Percentiles rank a stretch among this genome's conserved stretches.
phyloP scores from a whole-genome alignment of 2,113 vertebrate species.

The Lycocorax pyrrhopterus region DNA sequence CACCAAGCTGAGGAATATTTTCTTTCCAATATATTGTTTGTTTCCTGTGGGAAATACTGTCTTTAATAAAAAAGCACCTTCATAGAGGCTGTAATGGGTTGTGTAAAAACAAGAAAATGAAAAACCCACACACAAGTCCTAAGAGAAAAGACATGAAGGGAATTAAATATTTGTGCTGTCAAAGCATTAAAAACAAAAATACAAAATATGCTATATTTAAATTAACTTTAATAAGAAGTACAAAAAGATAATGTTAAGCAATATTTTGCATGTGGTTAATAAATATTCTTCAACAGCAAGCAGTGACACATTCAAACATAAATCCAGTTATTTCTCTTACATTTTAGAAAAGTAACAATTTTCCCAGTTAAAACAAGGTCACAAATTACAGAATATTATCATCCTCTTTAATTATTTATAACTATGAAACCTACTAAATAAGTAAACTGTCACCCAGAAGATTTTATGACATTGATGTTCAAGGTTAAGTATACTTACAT shows the following conservation, averaged over 20 bases:
- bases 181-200: conserved; percentile 33
- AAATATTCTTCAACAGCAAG: conserved; percentile 68
- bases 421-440: conserved; percentile 50
- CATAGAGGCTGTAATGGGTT: not conserved
- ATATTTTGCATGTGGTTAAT: conserved; percentile 67
- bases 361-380: conserved; percentile 68
- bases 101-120: conserved; percentile 8
- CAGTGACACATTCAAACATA: conserved; percentile 68
- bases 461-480: conserved; percentile 30
- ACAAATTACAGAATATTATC: conserved; percentile 72
- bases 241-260: conserved; percentile 72
- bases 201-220: conserved; percentile 67
- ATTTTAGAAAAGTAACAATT: conserved; percentile 68
- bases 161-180: not conserved
- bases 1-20: not conserved
- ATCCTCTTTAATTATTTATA: conserved; percentile 42
- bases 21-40: not conserved
- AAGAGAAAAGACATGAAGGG: not conserved
- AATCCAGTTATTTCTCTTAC: conserved; percentile 63
- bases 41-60: not conserved
- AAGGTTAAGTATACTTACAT: conserved; percentile 50
- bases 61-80: conserved; percentile 23
- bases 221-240: conserved; percentile 76
- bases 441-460: conserved; percentile 58
- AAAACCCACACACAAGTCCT: not conserved